A percentile compares a stretch with the other conserved stretches of the same genome.
Evolutionary conservation across 2,113 vertebrate species (phyloP).

Genomic region (Cavia aperea): DNA sequence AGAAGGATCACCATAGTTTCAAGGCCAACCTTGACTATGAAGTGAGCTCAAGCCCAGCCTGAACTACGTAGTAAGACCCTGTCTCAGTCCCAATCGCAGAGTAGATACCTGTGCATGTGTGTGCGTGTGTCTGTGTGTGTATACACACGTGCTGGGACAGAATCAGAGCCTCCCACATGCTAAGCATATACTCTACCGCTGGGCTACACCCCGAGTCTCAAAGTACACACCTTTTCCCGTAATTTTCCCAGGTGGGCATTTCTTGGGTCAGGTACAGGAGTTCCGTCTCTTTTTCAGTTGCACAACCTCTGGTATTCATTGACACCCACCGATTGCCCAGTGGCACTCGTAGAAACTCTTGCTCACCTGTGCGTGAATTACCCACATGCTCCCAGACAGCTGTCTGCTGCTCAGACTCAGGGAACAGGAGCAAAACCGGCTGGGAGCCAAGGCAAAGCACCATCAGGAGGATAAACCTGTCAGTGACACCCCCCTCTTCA

Average conservation of each 20-base stretch:
- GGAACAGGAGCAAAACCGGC: neutral
- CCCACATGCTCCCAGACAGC: neutral
- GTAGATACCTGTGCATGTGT: too few species aligned
- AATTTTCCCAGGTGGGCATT: constrained; percentile 30
- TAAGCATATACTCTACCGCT: neutral
- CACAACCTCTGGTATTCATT: constrained; percentile 36
- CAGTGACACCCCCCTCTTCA: neutral
- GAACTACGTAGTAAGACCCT: neutral
- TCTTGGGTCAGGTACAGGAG: constrained; percentile 40
- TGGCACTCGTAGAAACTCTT: neutral
- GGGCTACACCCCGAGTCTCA: neutral
- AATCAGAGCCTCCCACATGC: neutral
- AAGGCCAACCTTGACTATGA: neutral
- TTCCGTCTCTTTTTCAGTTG: constrained; percentile 10
- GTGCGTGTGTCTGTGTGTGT: neutral
- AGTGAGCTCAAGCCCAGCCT: neutral
- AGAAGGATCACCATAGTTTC: neutral
- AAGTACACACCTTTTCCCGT: constrained; percentile 14
- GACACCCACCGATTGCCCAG: neutral
- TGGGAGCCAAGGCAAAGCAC: neutral
- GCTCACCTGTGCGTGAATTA: neutral
- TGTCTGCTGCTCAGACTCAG: neutral
- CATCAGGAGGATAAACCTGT: neutral
- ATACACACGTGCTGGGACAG: too few species aligned
- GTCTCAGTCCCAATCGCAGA: neutral